These are phyloP conservation scores for Oreocharis arfaki DNA, from an alignment of 2,113 vertebrate species.

Conservation along the genomic window DNA sequence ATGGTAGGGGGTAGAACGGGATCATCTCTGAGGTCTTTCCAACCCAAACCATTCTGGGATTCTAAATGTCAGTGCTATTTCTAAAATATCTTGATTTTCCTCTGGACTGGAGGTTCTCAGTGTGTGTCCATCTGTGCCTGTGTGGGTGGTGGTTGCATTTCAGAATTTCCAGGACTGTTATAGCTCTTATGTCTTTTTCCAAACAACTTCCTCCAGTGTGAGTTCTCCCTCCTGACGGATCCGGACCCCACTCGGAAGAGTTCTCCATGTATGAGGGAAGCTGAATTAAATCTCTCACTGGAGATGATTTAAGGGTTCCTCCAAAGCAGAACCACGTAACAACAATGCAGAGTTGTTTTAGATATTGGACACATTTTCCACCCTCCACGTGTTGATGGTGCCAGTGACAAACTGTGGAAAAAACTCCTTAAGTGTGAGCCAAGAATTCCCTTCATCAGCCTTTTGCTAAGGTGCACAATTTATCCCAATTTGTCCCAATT, in stretches of 20 bases:
- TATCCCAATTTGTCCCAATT: background rate
- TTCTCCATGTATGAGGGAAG: background rate
- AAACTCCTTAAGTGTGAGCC: background rate
- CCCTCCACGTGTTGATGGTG: background rate
- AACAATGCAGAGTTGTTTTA: background rate
- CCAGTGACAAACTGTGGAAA: background rate
- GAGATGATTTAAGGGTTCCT: background rate
- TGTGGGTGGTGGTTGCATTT: background rate
- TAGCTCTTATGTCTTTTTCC: background rate
- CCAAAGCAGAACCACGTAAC: background rate
- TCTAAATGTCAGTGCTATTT: background rate
- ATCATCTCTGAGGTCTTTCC: background rate
- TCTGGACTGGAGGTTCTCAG: background rate
- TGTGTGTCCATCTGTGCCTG: background rate
- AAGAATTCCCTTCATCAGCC: background rate
- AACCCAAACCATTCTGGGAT: background rate
- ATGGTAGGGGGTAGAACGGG: background rate
- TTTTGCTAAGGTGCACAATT: background rate
- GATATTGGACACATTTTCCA: background rate
- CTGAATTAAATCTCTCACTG: background rate
- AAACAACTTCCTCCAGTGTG: background rate
- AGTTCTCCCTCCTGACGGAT: background rate
- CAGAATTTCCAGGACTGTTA: slow-evolving; percentile 4
- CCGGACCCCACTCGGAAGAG: background rate
- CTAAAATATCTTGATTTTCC: background rate